Conservation (phyloP, 2,113 vertebrate species). For the Pedetes capensis region DNA sequence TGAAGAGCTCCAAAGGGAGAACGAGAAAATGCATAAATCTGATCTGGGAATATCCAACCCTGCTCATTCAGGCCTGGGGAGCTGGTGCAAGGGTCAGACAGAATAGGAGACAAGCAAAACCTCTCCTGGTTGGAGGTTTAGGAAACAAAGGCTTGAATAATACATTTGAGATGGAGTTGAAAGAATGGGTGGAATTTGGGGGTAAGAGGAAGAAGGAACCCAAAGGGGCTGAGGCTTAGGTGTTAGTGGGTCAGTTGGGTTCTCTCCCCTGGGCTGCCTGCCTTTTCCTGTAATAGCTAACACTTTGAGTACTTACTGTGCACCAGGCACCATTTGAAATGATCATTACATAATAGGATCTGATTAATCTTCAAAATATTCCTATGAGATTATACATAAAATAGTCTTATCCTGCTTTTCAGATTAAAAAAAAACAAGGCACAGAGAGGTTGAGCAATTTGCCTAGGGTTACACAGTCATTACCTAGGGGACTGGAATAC, state of each 20-base stretch:
- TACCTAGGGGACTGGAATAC: background rate
- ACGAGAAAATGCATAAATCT: background rate
- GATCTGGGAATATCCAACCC: background rate
- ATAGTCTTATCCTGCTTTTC: background rate
- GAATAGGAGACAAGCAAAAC: background rate
- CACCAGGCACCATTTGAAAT: background rate
- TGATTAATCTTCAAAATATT: background rate
- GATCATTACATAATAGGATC: background rate
- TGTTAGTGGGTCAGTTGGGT: background rate
- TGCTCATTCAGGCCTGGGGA: background rate
- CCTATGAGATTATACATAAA: background rate
- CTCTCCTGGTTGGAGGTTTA: background rate
- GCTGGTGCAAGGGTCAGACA: background rate
- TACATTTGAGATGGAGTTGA: background rate
- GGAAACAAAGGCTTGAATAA: background rate
- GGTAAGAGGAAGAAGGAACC: background rate
- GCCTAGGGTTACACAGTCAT: background rate
- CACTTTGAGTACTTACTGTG: background rate
- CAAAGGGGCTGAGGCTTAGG: background rate
- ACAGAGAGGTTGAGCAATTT: background rate
- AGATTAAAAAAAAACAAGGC: background rate
- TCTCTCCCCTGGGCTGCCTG: background rate
- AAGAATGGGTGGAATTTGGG: background rate
- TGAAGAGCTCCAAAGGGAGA: background rate
- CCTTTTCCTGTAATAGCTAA: background rate